These are phyloP conservation scores for Malthinus flaveolus DNA, from an alignment of 2,888 invertebrate species.

Conservation along the genomic window DNA sequence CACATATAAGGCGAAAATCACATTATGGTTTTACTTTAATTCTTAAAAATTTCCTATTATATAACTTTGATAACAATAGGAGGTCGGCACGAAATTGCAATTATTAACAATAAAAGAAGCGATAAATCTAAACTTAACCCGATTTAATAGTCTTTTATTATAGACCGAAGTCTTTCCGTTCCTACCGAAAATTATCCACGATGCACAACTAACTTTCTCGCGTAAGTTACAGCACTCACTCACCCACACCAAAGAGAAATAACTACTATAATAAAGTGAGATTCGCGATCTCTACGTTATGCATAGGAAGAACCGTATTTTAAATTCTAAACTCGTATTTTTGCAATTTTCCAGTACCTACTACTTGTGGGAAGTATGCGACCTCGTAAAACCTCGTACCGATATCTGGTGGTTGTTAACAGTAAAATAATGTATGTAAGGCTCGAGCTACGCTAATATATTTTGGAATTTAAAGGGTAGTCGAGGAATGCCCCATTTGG, in stretches of 20 bases:
- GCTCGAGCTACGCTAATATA: slow-evolving; percentile 21
- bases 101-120: slow-evolving; percentile 48
- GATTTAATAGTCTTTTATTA: slow-evolving; percentile 43
- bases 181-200: slow-evolving; percentile 21
- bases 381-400: slow-evolving; percentile 20
- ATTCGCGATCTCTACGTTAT: no score
- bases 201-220: slow-evolving; percentile 11
- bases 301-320: neutral
- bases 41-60: slow-evolving; percentile 2
- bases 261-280: no score
- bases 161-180: slow-evolving; percentile 23
- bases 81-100: slow-evolving; percentile 40
- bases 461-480: slow-evolving; percentile 18
- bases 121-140: slow-evolving; percentile 45
- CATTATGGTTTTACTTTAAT: slow-evolving; percentile 6
- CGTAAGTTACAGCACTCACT: slow-evolving; percentile 6
- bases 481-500: slow-evolving; percentile 25
- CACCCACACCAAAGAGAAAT: slow-evolving; percentile 3
- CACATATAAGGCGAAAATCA: slow-evolving; percentile 1
- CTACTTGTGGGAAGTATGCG: slow-evolving; percentile 23
- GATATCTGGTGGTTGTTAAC: slow-evolving; percentile 28
- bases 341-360: slow-evolving; percentile 11
- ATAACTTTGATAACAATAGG: slow-evolving; percentile 8
- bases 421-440: slow-evolving; percentile 28
- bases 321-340: slow-evolving; percentile 5